phyloP scores from a whole-genome alignment of 1,140 invertebrate genomes.

The Daktulosphaira vitifoliae region DNA sequence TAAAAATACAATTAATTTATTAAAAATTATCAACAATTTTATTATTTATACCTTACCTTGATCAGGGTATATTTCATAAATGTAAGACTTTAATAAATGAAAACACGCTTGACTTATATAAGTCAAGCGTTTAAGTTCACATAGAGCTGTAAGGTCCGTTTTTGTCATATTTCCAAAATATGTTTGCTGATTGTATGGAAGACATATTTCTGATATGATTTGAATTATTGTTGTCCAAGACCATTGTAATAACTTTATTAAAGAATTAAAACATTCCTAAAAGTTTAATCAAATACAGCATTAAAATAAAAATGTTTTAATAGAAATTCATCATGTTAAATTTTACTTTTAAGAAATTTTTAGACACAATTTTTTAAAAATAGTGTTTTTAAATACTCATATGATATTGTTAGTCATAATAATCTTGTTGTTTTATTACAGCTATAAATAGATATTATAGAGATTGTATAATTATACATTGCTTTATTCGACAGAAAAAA shows the following conservation, averaged over 20 bases:
- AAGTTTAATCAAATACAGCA: constrained; percentile 15
- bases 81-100: constrained; percentile 70
- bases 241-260: constrained; percentile 71
- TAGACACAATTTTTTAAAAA: too few relatives aligned
- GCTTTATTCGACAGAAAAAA: too few relatives aligned
- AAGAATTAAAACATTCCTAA: constrained; percentile 71
- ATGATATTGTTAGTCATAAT: too few relatives aligned
- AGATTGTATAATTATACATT: too few relatives aligned
- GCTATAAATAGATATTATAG: too few relatives aligned
- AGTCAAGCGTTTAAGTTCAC: constrained; percentile 72
- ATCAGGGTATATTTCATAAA: constrained; percentile 82
- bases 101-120: constrained; percentile 78
- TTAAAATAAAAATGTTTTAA: too few relatives aligned
- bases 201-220: constrained; percentile 42
- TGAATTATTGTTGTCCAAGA: constrained; percentile 64
- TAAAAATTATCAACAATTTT: too few relatives aligned
- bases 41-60: constrained; percentile 46
- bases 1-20: too few relatives aligned
- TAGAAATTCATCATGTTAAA: too few relatives aligned
- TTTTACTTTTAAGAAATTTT: too few relatives aligned
- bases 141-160: constrained; percentile 42
- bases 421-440: too few relatives aligned
- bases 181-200: constrained; percentile 43
- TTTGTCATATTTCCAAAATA: neutral
- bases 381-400: too few relatives aligned